Evolutionary conservation across 2,797 vertebrate species (phyloP).

Genomic region (Chaetophractus vellerosus): DNA sequence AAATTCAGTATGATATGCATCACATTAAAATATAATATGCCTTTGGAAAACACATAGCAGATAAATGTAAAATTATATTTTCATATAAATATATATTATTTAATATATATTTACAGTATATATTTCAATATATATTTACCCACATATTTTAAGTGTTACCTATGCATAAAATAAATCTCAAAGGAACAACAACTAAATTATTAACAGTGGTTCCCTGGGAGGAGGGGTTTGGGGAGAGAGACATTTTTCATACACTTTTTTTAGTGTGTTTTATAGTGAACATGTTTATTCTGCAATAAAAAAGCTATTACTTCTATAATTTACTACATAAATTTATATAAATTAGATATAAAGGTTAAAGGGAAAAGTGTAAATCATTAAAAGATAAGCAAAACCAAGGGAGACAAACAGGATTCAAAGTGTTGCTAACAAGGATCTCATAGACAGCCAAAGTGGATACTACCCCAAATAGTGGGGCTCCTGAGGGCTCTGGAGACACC

Average conservation of each 20-base stretch:
- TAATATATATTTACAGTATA: conserved; percentile 10
- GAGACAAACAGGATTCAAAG: neutral
- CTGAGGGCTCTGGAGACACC: too few species aligned
- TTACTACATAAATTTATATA: neutral
- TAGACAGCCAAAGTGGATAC: too few species aligned
- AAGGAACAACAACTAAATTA: conserved; percentile 32
- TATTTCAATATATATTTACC: neutral
- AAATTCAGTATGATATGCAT: neutral
- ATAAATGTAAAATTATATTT: conserved; percentile 40
- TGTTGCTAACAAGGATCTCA: neutral
- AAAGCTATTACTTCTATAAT: neutral
- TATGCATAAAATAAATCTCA: neutral
- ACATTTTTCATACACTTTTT: neutral
- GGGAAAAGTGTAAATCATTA: neutral
- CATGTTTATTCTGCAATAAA: neutral
- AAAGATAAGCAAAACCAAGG: conserved; percentile 2
- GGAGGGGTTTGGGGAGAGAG: neutral
- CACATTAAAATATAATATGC: neutral
- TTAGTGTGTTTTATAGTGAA: neutral
- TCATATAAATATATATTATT: neutral
- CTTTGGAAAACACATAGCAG: neutral
- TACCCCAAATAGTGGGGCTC: too few species aligned
- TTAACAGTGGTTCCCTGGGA: neutral
- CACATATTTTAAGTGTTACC: neutral
- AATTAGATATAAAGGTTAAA: conserved; percentile 5